These are phyloP conservation scores for Alviniconcha strummeri DNA, from an alignment of 2,888 invertebrate genomes.

Conservation along the genomic window DNA sequence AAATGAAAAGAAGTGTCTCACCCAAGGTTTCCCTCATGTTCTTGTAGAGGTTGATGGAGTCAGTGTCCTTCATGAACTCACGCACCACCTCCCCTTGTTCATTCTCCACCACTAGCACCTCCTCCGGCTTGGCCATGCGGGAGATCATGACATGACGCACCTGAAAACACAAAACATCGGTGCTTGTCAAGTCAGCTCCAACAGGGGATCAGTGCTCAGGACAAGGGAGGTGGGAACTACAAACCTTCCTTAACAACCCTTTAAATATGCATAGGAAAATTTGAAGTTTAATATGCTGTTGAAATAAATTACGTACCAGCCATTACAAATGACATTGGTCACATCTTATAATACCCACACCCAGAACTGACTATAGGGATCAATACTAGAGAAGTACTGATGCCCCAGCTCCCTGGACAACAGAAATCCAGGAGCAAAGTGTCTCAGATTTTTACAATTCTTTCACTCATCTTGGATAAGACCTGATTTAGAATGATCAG, in stretches of 20 bases:
- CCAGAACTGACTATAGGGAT: too few relatives aligned
- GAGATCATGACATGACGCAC: conserved; percentile 98
- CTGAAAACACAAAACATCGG: conserved; percentile 58
- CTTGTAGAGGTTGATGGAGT: conserved; percentile 98
- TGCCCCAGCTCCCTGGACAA: too few relatives aligned
- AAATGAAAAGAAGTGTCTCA: conserved; percentile 43
- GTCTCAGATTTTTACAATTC: too few relatives aligned
- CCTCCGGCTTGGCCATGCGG: conserved; percentile 99
- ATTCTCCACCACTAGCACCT: conserved; percentile 99
- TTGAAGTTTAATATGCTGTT: too few relatives aligned
- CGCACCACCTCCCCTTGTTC: conserved; percentile 99
- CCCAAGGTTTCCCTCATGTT: conserved; percentile 91
- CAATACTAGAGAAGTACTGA: too few relatives aligned
- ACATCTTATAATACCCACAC: too few relatives aligned
- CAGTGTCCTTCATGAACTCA: conserved; percentile 99
- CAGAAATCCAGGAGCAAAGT: too few relatives aligned
- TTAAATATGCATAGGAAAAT: too few relatives aligned
- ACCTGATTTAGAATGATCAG: too few relatives aligned
- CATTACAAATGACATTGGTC: too few relatives aligned
- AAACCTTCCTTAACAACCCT: neutral
- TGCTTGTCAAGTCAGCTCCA: neutral
- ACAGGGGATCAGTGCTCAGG: neutral
- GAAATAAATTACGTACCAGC: too few relatives aligned
- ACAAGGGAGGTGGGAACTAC: neutral
- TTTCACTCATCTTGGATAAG: too few relatives aligned